phyloP scores from a whole-genome alignment of 2,888 invertebrate genomes.

The Augiades crinisus region DNA sequence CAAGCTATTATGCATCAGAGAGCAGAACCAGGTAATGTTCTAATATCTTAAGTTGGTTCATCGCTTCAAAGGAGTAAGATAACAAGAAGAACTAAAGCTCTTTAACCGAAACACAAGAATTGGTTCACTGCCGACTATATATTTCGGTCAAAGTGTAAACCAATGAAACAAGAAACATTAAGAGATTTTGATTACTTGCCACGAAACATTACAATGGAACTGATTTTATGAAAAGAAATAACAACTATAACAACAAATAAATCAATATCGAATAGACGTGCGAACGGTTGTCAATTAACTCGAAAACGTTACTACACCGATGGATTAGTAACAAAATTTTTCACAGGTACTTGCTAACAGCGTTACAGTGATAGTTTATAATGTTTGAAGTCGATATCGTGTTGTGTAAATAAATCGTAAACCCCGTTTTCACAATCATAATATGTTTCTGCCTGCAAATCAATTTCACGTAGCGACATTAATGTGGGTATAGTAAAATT shows the following conservation, averaged over 20 bases:
- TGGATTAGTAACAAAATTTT: conserved; percentile 33
- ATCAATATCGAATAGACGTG: conserved; percentile 7
- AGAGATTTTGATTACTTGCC: not conserved
- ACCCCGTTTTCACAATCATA: conserved; percentile 81
- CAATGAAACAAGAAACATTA: too few species aligned
- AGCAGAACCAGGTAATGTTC: too few species aligned
- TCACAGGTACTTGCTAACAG: conserved; percentile 42
- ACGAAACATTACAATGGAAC: not conserved
- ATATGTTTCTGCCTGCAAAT: conserved; percentile 81
- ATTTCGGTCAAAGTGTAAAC: too few species aligned
- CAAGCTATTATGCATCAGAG: too few species aligned
- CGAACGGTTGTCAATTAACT: conserved; percentile 5
- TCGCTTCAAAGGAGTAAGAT: too few species aligned
- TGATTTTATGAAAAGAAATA: not conserved
- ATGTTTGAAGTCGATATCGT: conserved; percentile 68
- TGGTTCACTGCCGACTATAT: too few species aligned
- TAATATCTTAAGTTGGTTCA: too few species aligned
- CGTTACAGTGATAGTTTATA: conserved; percentile 65
- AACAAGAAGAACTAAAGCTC: too few species aligned
- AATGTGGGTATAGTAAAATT: conserved; percentile 80
- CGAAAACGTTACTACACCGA: conserved; percentile 1
- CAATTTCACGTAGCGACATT: conserved; percentile 81
- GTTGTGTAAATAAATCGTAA: conserved; percentile 80
- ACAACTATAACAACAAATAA: not conserved
- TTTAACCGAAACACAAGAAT: too few species aligned